A percentile compares a stretch with the other conserved stretches of the same genome.
phyloP scores from a whole-genome alignment of 2,797 vertebrate genomes.

The Anguilla marmorata region DNA sequence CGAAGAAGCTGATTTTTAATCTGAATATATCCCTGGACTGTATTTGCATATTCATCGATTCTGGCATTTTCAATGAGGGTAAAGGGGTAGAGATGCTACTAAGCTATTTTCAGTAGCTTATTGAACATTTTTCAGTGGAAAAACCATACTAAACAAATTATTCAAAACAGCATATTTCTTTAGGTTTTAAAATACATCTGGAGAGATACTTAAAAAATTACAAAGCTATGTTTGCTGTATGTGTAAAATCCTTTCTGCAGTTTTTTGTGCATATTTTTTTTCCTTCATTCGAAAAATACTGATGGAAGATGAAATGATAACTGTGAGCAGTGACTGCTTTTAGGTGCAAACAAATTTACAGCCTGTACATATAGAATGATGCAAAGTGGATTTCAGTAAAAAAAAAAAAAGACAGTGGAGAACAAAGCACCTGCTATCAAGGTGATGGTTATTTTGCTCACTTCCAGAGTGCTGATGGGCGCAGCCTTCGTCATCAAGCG shows the following conservation, averaged over 20 bases:
- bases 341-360: background rate
- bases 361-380: background rate
- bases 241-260: background rate
- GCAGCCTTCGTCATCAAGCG: background rate
- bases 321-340: background rate
- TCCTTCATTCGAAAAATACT: background rate
- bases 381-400: background rate
- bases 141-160: no score
- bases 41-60: no score
- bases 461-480: background rate
- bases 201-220: background rate
- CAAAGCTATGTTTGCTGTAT: background rate
- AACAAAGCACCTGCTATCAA: background rate
- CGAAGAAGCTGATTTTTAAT: no score
- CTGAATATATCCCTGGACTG: no score
- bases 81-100: no score
- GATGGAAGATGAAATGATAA: background rate
- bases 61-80: no score
- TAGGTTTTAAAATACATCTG: no score
- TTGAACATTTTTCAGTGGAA: no score
- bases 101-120: no score
- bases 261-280: background rate
- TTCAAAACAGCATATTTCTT: no score
- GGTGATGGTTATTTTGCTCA: conserved; percentile 7
- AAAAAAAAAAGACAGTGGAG: background rate